A percentile compares a stretch with the other conserved stretches of the same genome.
Evolutionary conservation across 2,888 invertebrate genomes (phyloP).

Genomic region (Andricus quercusramuli): DNA sequence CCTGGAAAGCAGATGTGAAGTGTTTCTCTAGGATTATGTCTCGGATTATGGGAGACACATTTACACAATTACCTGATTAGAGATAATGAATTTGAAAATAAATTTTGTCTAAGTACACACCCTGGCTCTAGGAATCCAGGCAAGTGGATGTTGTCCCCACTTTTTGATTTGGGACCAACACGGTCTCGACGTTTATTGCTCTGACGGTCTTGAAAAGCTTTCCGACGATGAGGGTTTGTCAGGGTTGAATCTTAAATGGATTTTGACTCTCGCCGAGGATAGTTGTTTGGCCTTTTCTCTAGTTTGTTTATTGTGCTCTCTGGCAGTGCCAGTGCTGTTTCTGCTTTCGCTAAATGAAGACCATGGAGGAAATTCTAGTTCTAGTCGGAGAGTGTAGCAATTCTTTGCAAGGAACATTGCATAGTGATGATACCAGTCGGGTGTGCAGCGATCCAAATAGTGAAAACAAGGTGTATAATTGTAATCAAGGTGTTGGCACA

Average conservation of each 20-base stretch:
- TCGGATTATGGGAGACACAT: background rate
- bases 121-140: background rate
- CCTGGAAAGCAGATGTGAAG: background rate
- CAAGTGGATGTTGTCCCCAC: background rate
- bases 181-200: background rate
- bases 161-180: background rate
- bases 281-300: background rate
- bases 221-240: background rate
- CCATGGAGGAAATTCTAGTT: conserved; percentile 3
- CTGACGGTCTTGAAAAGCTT: background rate
- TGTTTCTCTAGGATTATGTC: background rate
- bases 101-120: background rate
- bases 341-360: background rate
- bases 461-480: background rate
- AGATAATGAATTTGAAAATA: background rate
- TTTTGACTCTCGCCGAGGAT: conserved; percentile 3
- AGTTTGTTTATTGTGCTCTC: background rate
- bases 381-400: background rate
- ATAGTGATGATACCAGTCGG: background rate
- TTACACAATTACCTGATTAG: background rate
- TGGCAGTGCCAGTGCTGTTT: background rate
- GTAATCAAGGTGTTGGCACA: background rate
- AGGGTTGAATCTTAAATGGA: conserved; percentile 16
- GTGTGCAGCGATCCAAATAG: background rate
- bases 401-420: background rate